Evolutionary conservation across 23 tunicate genomes (phyloP), one percentile per base, ranked within the genome.

Genomic region (Styela plicata): DNA sequence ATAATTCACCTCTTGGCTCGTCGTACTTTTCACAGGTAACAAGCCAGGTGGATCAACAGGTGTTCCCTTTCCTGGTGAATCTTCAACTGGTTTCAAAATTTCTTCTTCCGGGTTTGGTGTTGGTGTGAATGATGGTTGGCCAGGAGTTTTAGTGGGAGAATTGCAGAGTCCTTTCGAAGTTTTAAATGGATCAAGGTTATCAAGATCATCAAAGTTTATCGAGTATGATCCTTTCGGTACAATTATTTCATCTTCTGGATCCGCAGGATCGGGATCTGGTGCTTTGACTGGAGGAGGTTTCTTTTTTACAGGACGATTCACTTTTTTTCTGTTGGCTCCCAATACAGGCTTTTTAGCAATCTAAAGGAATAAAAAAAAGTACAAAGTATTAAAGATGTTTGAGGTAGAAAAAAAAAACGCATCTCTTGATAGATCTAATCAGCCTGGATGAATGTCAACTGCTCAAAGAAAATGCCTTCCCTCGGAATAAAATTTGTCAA

Each of bases 201-300:
- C 77, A 33, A 71, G 34, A 31, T 71, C 77, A 32, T 71, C 77
- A 71, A 71, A 71, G 17, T 71, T 71, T 28, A 71, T 71, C 7
- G 77, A 71, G 29, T 71, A 71, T 16, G 77, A 71, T 31, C 77
- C 77, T 30, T 71, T 71, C 35, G 77, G 77, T 18, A 71, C 7
- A 3, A 71, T 71, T 5, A 71, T 71, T 21, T 71, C 77, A 28
- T 71, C 77, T 32, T 71, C 77, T 71, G 36, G 24, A 34, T 71
- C 77, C 17, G 29, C 18, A 3, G 77, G 77, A 3, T 5, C 18
- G 5, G 77, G 77, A 26, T 21, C 13, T 26, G 34, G 24, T 30
- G 34, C 77, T 3, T 33, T 33, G 3, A n/a, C 20, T 34, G 35
- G 77, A 28, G 32, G 17, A 16, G 26, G 17, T 30, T 71, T 71